Evolutionary conservation across 1,140 invertebrate species (phyloP), one percentile per base, ranked within the genome.

Genomic region (Drosophila pachea): DNA sequence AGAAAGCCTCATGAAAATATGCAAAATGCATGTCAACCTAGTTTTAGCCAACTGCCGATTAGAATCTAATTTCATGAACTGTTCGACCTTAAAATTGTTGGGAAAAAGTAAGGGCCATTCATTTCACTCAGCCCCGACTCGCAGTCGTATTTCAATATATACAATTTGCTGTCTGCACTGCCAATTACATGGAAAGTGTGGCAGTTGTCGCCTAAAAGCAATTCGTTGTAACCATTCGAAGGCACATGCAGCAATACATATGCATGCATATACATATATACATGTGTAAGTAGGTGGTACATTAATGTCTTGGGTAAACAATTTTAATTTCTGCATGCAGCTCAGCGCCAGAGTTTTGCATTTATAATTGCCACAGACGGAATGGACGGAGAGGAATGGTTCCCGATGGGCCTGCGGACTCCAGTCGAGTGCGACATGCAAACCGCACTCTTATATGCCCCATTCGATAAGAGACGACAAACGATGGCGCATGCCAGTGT

Each of bases 291-390:
- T 73, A 73, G 61, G 45, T 62, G 47, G 33, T 61, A 64, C 78
- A 77, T 78, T 76, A 86, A 83, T 84, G 73, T 74, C 79, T 79
- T 82, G 76, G 81, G 79, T 83, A 83, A 83, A 83, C 79, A 83
- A 83, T 83, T 83, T 83, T 86, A 83, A 83, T 84, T 83, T 84
- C 33, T 66, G 59, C 45, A 62, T 54, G 49, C 71, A 78, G 48
- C 53, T 48, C 52, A 35, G 45, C 33, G 67, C 32, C 40, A 11
- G 48, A 69, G 73, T 59, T 83, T 76, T 84, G 62, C 76, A 83
- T 70, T 78, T 75, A 65, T 74, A 78, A 74, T 72, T 74, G 58
- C 7, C 35, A 53, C 7, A 49, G 59, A 52, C 35, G 42, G 1
- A 22, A 22, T 22, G 22, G 22, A 36, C 29, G 54, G 40, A 8